Evolutionary conservation across 2,113 vertebrate species (phyloP), one percentile per base, ranked within the genome.

Genomic region (Silurus asotus): DNA sequence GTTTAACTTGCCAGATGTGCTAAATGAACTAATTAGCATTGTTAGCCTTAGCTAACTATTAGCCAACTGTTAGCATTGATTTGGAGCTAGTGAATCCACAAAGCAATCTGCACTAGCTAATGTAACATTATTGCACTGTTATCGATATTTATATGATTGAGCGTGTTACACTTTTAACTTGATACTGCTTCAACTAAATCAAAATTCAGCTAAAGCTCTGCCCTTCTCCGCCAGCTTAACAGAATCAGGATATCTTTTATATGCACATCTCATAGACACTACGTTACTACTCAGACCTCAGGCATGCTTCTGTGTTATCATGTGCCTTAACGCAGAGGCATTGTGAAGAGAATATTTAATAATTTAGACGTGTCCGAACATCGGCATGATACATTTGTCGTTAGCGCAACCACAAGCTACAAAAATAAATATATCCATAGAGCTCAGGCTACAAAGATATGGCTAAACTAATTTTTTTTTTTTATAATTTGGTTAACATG

Each of bases 281-380:
- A 17, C 10, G 25, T 7, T 45, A 62, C 55, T 76, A 2, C 17
- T n/a, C 15, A 28, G 45, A 81, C 77, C 84, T 81, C 84, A 81
- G 45, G 25, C 83, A 81, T 23, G 48, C 67, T 79, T 72, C 56
- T 62, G 62, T 49, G 56, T 88, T 83, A 25, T n/a, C 37, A 76
- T 75, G 76, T 81, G 85, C 85, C 82, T 87, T 84, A 87, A 82
- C 53, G 62, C 77, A 84, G 51, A 84, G 61, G 13, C 67, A 4
- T 53, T 15, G 51, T 76, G 74, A 76, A 11, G 45, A 49, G 17
- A 49, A 9, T 9, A 3, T n/a, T 9, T 56, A 56, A 53, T n/a
- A 3, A 75, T 53, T 23, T 51, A 53, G 20, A 75, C 20, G 0
- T 1, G 10, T 7, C 9, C 6, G 10, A 8, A 20, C 8, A 8